Base-by-base conservation (phyloP, 2,797 vertebrate species). In the Myotis findleyi region DNA sequence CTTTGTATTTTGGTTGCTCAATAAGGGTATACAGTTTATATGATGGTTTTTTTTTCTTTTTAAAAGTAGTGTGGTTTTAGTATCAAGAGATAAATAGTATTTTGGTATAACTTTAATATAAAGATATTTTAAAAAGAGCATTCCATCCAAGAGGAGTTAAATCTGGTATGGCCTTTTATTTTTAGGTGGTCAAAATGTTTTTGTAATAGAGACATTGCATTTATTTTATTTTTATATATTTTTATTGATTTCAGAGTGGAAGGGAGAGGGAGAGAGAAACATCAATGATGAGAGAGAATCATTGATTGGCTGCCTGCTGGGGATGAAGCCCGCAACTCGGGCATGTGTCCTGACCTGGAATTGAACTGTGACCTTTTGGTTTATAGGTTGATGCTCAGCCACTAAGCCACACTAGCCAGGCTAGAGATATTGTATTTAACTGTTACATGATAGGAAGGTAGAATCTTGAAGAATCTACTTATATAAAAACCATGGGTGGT, bases 1-100 rank as follows among this genome's bases (percentile, higher is more conserved):
- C 92, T 57, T n/a, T 97, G 93, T 95, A 72, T 94, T 94, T 93
- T 81, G 47, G 81, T 97, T 69, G 30, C 30, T 77, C 62, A 86
- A 6, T 73, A 72, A 90, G 18, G 57, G 5, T 91, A 57, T 86
- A n/a, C 14, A 49, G 11, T 91, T 94, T 76, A 87, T 87, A 93
- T 59, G 64, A 44, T 83, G 83, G 13, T 47, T 47, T 11, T 49
- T 82, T 89, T 89, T 87, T 91, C 6, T 84, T 87, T 88, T 85
- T 92, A 41, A 88, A 93, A 81, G 21, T 53, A 85, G 73, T 13
- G 30, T 94, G 12, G 16, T 88, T 96, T 89, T 77, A 81, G 30
- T 91, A 17, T 82, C 13, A 57, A 88, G 38, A 83, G 20, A 93
- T 55, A 69, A 84, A 49, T 88, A 86, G 36, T 92, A 59, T 64